These are phyloP conservation scores for Danaus plexippus DNA, from an alignment of 1,140 invertebrate genomes.

Conservation along the genomic window DNA sequence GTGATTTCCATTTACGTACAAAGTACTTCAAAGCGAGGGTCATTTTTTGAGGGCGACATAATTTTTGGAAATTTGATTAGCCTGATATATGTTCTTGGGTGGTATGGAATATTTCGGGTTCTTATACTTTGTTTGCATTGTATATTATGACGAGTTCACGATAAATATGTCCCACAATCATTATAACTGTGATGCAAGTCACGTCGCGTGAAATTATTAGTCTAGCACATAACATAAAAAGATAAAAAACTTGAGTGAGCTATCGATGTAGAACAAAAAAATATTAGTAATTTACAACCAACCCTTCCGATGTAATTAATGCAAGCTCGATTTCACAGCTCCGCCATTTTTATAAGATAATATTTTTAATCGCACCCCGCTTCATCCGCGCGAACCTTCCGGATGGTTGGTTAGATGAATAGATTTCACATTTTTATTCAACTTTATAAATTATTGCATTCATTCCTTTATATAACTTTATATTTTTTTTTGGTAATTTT, in stretches of 20 bases:
- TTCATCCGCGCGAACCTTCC: slow-evolving; percentile 9
- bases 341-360: slow-evolving; percentile 23
- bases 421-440: too few relatives aligned
- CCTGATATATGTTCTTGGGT: not conserved
- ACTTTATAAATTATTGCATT: slow-evolving; percentile 1
- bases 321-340: slow-evolving; percentile 14
- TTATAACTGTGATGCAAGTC: not conserved
- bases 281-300: slow-evolving; percentile 12
- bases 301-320: slow-evolving; percentile 21
- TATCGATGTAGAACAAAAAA: slow-evolving; percentile 10
- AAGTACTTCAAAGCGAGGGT: slow-evolving; percentile 8
- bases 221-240: not conserved
- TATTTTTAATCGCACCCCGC: slow-evolving; percentile 16
- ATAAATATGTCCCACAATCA: too few relatives aligned
- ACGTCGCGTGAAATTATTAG: not conserved
- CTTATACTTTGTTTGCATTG: too few relatives aligned
- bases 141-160: too few relatives aligned
- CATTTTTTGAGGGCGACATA: slow-evolving; percentile 9
- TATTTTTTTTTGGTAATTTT: slow-evolving; percentile 11
- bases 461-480: slow-evolving; percentile 3
- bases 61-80: slow-evolving; percentile 11
- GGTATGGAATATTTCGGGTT: too few relatives aligned
- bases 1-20: slow-evolving; percentile 27
- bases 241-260: not conserved
- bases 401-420: slow-evolving; percentile 3